Evolutionary conservation across 2,797 vertebrate genomes (phyloP).

Genomic region (Pogonophryne albipinna): DNA sequence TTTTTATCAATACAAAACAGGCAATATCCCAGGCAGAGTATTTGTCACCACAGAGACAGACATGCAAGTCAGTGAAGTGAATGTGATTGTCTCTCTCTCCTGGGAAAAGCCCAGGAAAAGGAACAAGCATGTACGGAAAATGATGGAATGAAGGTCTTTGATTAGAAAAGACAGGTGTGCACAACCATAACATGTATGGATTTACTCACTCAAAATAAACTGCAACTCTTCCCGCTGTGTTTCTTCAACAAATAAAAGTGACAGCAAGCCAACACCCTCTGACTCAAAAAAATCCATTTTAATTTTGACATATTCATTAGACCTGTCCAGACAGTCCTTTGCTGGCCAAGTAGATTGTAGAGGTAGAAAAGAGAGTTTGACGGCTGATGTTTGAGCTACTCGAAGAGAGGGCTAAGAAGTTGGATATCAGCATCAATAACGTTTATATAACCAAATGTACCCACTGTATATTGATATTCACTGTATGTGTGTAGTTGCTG

Average conservation of each 20-base stretch:
- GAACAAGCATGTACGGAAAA: conserved; percentile 3
- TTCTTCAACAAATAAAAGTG: conserved; percentile 36
- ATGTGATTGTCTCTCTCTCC: conserved; percentile 10
- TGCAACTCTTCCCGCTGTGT: conserved; percentile 20
- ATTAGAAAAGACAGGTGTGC: neutral
- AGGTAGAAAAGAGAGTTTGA: conserved; percentile 18
- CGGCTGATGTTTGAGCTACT: neutral
- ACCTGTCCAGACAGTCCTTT: conserved; percentile 35
- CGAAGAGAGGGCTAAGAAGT: conserved; percentile 10
- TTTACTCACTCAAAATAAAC: conserved; percentile 21
- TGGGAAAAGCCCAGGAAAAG: conserved; percentile 8
- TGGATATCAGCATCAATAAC: conserved; percentile 24
- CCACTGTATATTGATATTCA: conserved; percentile 12
- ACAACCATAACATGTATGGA: conserved; percentile 6
- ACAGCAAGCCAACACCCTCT: conserved; percentile 48
- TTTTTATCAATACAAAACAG: conserved; percentile 22
- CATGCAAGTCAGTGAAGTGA: conserved; percentile 8
- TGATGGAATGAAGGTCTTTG: neutral
- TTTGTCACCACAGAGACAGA: conserved; percentile 33
- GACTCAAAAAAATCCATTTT: conserved; percentile 77
- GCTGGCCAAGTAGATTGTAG: neutral
- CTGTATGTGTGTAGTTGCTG: conserved; percentile 11
- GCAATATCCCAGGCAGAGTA: conserved; percentile 13
- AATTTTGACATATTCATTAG: conserved; percentile 79
- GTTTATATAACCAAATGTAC: conserved; percentile 39